Evolutionary conservation across 1,140 invertebrate genomes (phyloP), one percentile per base, ranked within the genome.

Genomic region (Drosophila orena): DNA sequence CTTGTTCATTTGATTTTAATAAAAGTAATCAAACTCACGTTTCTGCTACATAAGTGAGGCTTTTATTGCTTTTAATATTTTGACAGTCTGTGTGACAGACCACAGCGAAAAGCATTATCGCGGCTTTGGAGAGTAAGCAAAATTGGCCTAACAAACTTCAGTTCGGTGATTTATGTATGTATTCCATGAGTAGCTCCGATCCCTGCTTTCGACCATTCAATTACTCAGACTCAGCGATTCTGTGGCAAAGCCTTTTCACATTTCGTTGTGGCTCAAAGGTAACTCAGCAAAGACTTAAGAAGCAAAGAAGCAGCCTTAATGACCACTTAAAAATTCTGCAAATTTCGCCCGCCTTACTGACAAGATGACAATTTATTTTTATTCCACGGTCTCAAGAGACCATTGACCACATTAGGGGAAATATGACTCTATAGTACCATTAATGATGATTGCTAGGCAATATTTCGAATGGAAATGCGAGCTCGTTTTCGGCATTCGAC

Each of bases 301-400:
- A 70, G 35, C 34, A 43, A 42, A 83, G 69, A 60, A 74, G 61
- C 54, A 58, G 69, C 68, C 79, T 79, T 79, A 83, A 83, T 84
- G 76, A 79, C 75, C 80, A 61, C 70, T 79, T 46, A 55, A 79
- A 79, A 43, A 54, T 61, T 44, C 52, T 47, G 27, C 24, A 58
- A 73, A 64, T 20, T 43, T 20, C 12, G 17, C 17, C 47, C 22
- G 15, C 24, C 15, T 57, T 30, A 34, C 15, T 20, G 24, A 56
- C 24, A 46, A 40, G 62, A 70, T 70, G 66, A 70, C 49, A 69
- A 47, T 70, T 56, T 66, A 49, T 56, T 70, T 53, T 46, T 37
- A 46, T 69, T n/a, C 50, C n/a, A 12, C 8, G n/a, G 11, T 24
- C 38, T 24, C 10, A 62, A 44, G 17, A 44, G 38, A 44, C 40